phyloP scores from a whole-genome alignment of 2,113 vertebrate species.

The Callospermophilus lateralis region DNA sequence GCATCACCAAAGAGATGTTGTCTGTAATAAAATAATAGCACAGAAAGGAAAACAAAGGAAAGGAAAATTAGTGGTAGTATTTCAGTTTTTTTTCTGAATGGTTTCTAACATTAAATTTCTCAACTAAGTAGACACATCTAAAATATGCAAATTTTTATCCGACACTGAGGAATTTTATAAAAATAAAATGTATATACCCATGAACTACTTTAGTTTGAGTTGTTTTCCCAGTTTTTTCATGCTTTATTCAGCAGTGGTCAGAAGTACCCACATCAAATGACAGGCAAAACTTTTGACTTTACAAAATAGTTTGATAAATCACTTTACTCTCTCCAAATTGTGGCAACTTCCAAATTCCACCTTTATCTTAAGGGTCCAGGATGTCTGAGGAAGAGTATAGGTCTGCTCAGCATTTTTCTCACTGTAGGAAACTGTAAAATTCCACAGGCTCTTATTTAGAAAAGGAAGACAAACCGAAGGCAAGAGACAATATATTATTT shows the following conservation, averaged over 20 bases:
- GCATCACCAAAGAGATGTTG: not conserved
- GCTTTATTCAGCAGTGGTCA: not conserved
- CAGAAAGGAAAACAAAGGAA: not conserved
- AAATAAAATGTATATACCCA: not conserved
- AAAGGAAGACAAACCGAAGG: slow-evolving; percentile 74
- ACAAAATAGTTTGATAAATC: slow-evolving; percentile 25
- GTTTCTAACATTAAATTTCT: not conserved
- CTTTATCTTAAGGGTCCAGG: slow-evolving; percentile 59
- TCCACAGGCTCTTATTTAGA: slow-evolving; percentile 77
- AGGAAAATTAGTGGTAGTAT: not conserved
- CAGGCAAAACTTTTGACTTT: slow-evolving; percentile 13
- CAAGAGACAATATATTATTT: slow-evolving; percentile 76
- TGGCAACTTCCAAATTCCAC: not conserved
- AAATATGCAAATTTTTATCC: not conserved
- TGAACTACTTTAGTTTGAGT: not conserved
- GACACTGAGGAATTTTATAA: not conserved
- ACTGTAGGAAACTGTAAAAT: slow-evolving; percentile 73
- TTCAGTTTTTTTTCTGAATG: not conserved
- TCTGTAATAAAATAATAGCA: not conserved
- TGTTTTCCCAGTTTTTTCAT: not conserved
- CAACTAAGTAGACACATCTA: not conserved
- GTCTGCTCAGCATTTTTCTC: slow-evolving; percentile 67
- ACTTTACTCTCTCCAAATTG: not conserved
- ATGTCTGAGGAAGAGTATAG: slow-evolving; percentile 21
- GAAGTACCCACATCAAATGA: not conserved